Percentiles rank a stretch among this genome's conserved stretches.
phyloP scores from a whole-genome alignment of 92 coral and sea anemone genomes.

The Plumapathes pennacea region DNA sequence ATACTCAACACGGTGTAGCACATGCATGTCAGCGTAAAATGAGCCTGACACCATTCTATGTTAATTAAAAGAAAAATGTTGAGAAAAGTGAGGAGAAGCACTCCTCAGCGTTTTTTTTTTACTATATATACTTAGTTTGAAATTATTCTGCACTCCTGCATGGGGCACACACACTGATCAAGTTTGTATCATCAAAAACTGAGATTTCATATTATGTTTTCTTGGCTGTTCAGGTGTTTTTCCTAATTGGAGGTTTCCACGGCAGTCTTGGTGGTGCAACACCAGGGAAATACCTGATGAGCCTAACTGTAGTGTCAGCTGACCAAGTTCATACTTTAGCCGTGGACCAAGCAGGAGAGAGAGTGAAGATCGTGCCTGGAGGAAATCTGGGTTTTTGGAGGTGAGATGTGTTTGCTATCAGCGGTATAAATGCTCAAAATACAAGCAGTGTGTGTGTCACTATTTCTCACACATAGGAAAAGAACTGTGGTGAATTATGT shows the following conservation, averaged over 20 bases:
- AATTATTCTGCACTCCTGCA: neutral
- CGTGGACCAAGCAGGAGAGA: conserved; percentile 39
- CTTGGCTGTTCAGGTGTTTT: conserved; percentile 61
- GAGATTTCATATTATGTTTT: too few species aligned
- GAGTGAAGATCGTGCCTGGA: conserved; percentile 67
- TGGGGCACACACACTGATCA: neutral
- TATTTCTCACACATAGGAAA: too few species aligned
- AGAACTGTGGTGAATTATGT: too few species aligned
- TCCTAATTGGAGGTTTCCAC: conserved; percentile 76
- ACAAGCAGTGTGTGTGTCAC: too few species aligned
- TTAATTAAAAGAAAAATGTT: too few species aligned
- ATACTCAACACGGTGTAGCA: too few species aligned
- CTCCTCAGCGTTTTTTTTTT: too few species aligned
- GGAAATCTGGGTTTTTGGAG: conserved; percentile 80
- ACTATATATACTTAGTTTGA: too few species aligned
- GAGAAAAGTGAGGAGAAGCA: too few species aligned
- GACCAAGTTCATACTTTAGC: conserved; percentile 51
- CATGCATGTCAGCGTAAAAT: too few species aligned
- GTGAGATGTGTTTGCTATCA: conserved; percentile 15
- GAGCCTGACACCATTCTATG: too few species aligned
- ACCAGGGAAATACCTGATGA: conserved; percentile 91
- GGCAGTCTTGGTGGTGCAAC: conserved; percentile 94
- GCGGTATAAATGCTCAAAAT: neutral
- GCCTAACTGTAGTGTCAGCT: conserved; percentile 72
- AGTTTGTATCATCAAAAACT: neutral